Percentiles rank a stretch among this genome's conserved stretches.
These are phyloP conservation scores for Erythrocebus patas DNA, from an alignment of 2,113 vertebrate species.

Conservation along the genomic window DNA sequence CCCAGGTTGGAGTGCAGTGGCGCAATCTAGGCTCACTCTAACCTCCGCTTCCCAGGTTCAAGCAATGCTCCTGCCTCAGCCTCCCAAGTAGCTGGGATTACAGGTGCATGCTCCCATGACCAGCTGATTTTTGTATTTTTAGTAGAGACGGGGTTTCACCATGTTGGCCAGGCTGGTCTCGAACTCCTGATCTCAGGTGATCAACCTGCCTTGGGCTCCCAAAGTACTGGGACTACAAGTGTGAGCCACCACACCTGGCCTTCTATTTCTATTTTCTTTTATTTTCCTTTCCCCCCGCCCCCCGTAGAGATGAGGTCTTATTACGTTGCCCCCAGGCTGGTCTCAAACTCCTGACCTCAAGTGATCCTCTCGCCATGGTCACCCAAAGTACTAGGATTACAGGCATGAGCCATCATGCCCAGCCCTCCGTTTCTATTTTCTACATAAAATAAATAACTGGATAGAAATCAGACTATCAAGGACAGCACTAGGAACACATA, in stretches of 20 bases:
- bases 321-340: not conserved
- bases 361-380: not conserved
- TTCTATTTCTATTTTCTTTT: not conserved
- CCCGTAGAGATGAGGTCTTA: not conserved
- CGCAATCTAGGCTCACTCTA: accelerated
- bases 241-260: too few species aligned
- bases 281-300: not conserved
- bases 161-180: too few species aligned
- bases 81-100: too few species aligned
- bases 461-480: not conserved
- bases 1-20: not conserved
- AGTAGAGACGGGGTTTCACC: too few species aligned
- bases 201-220: too few species aligned
- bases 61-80: too few species aligned
- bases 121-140: too few species aligned
- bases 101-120: too few species aligned
- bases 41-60: too few species aligned
- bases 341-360: not conserved
- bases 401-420: not conserved
- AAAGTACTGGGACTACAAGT: too few species aligned
- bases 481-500: not conserved
- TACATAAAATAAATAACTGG: not conserved
- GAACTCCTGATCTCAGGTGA: too few species aligned
- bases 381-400: not conserved
- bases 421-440: not conserved